Conservation (phyloP, 2,888 invertebrate genomes). For the Phymatocera aterrima region DNA sequence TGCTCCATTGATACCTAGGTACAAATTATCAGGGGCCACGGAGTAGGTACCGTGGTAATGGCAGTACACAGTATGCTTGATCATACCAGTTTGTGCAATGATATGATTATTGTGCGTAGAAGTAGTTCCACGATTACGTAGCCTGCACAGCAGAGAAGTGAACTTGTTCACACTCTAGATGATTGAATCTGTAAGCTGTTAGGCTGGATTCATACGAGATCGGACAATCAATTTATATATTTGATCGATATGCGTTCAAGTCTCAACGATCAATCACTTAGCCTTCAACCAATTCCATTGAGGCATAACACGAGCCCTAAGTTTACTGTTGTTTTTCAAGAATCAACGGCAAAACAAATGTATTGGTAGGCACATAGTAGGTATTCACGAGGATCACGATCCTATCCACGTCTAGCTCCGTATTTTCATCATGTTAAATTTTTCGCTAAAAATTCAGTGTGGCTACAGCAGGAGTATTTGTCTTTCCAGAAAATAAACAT, state of each 20-base stretch:
- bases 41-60: too few relatives aligned
- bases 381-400: too few relatives aligned
- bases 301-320: neutral
- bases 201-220: conserved; percentile 23
- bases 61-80: too few relatives aligned
- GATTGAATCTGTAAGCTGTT: conserved; percentile 14
- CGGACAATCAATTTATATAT: conserved; percentile 34
- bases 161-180: conserved; percentile 23
- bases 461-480: too few relatives aligned
- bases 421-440: neutral
- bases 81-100: too few relatives aligned
- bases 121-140: neutral
- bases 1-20: neutral
- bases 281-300: conserved; percentile 35
- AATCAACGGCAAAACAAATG: neutral
- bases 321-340: conserved; percentile 12
- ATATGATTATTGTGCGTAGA: neutral
- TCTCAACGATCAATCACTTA: conserved; percentile 44
- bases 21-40: too few relatives aligned
- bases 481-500: neutral
- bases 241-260: conserved; percentile 34
- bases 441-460: neutral
- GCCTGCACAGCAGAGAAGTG: neutral
- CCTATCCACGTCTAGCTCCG: neutral
- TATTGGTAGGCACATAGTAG: neutral